Evolutionary conservation across 1,140 invertebrate genomes (phyloP).

Genomic region (Drosophila orosa): DNA sequence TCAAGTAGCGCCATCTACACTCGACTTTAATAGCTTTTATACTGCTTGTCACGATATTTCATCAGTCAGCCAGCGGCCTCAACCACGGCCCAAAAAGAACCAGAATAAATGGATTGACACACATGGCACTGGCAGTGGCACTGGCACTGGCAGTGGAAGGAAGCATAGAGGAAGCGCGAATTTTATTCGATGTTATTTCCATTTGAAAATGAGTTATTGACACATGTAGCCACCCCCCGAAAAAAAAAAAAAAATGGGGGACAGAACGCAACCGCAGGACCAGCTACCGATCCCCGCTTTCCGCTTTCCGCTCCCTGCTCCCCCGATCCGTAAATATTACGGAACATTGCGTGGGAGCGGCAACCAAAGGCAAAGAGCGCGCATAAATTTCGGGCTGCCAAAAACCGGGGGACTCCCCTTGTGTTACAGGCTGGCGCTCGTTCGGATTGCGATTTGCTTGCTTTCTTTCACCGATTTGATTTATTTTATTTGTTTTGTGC

Average conservation of each 20-base stretch:
- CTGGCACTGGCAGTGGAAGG: slow-evolving; percentile 34
- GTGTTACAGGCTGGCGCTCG: slow-evolving; percentile 61
- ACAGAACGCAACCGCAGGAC: slow-evolving; percentile 46
- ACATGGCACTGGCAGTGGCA: slow-evolving; percentile 50
- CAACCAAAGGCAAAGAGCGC: slow-evolving; percentile 48
- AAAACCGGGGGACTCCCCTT: slow-evolving; percentile 56
- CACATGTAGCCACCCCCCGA: slow-evolving; percentile 68
- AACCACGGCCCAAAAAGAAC: slow-evolving; percentile 28
- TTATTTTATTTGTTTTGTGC: slow-evolving; percentile 84
- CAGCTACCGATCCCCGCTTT: slow-evolving; percentile 5
- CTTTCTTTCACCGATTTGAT: slow-evolving; percentile 75
- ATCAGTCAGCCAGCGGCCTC: slow-evolving; percentile 66
- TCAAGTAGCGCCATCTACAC: slow-evolving; percentile 83
- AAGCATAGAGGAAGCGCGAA: slow-evolving; percentile 61
- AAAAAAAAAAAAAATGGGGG: slow-evolving; percentile 18
- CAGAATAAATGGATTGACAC: slow-evolving; percentile 57
- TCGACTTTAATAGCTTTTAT: slow-evolving; percentile 83
- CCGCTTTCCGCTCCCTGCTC: neutral
- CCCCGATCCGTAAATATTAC: slow-evolving; percentile 16
- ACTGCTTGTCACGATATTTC: slow-evolving; percentile 83
- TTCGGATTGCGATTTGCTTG: slow-evolving; percentile 76
- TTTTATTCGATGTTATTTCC: slow-evolving; percentile 82
- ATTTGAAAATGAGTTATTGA: slow-evolving; percentile 82
- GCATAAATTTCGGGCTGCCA: slow-evolving; percentile 75
- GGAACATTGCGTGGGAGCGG: slow-evolving; percentile 63